A percentile compares a stretch with the other conserved stretches of the same genome.
Evolutionary conservation across 2,797 vertebrate genomes (phyloP).

Genomic region (Moxostoma hubbsi): DNA sequence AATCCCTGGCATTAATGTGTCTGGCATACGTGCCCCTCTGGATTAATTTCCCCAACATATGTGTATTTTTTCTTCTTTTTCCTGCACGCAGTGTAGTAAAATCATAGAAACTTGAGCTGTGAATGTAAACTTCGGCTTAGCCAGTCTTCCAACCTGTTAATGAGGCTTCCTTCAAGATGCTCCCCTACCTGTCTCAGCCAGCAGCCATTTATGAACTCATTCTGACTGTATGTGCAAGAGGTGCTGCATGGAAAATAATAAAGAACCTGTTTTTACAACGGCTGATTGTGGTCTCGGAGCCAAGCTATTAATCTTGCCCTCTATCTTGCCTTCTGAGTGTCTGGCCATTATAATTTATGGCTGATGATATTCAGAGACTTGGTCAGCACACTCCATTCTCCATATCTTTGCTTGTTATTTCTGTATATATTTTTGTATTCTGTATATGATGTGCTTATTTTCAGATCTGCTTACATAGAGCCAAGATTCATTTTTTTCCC

Average conservation of each 20-base stretch:
- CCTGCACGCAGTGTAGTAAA: slow-evolving; percentile 12
- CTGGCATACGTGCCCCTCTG: neutral
- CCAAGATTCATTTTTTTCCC: neutral
- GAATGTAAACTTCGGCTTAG: slow-evolving; percentile 24
- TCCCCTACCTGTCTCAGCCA: slow-evolving; percentile 3
- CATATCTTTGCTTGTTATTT: slow-evolving; percentile 38
- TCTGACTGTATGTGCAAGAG: neutral
- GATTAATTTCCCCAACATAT: slow-evolving; percentile 27
- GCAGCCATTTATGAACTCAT: slow-evolving; percentile 13
- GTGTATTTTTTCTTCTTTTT: slow-evolving; percentile 7
- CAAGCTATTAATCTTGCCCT: slow-evolving; percentile 44
- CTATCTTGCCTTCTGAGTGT: slow-evolving; percentile 12
- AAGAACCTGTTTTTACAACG: slow-evolving; percentile 1
- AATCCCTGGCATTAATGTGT: neutral
- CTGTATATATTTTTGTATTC: slow-evolving; percentile 7
- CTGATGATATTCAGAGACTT: slow-evolving; percentile 17
- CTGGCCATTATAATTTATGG: slow-evolving; percentile 43
- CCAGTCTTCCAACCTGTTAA: slow-evolving; percentile 28
- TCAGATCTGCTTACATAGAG: slow-evolving; percentile 14
- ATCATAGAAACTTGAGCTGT: neutral
- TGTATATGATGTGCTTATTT: slow-evolving; percentile 31
- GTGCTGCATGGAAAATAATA: slow-evolving; percentile 6
- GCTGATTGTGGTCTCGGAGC: slow-evolving; percentile 31
- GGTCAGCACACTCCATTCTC: slow-evolving; percentile 23
- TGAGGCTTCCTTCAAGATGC: slow-evolving; percentile 22